Evolutionary conservation across 2,797 vertebrate genomes (phyloP), one percentile per base, ranked within the genome.

Genomic region (Darevskia mixta): DNA sequence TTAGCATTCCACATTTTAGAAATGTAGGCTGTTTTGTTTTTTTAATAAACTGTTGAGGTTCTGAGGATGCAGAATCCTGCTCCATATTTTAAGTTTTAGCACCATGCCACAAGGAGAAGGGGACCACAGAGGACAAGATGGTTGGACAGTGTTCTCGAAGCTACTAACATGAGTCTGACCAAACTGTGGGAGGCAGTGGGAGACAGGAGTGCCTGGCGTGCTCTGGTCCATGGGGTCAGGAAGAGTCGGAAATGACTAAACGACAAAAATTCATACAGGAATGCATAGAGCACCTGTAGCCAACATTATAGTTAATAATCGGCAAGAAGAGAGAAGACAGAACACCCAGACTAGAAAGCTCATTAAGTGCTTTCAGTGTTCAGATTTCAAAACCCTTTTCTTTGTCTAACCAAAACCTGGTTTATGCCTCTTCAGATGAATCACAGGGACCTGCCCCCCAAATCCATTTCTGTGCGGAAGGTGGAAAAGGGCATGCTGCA

Each of bases 401-500:
- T 5, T 18, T 55, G 55, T n/a, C n/a, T 81, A 55, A 84, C 25
- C 49, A 3, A 78, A 66, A 0, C 32, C 8, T 66, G 0, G 85
- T 91, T 86, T 90, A 89, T 96, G 79, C 93, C 17, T 91, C 20
- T 92, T 15, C 96, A 97, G 97, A 20, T 96, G 79, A 95, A 96
- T 90, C 95, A 96, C 87, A 96, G 97, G 90, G 96, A 83, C 29
- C 88, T 94, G 67, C 69, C 95, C 83, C 96, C 97, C 4, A 98
- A 96, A 91, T 97, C 98, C 92, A 97, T 98, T 90, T 97, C 97
- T 9, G 97, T 98, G 66, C 97, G 97, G 92, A 98, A 97, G 61
- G 97, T 98, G 58, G 97, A 98, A 95, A 98, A 98, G 58, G 98
- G 99, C 3, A 97, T 98, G 84, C 93, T 99, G 93, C 95, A 99